A percentile compares a stretch with the other conserved stretches of the same genome.
Evolutionary conservation across 2,113 vertebrate species (phyloP).

Genomic region (Microtus ochrogaster): DNA sequence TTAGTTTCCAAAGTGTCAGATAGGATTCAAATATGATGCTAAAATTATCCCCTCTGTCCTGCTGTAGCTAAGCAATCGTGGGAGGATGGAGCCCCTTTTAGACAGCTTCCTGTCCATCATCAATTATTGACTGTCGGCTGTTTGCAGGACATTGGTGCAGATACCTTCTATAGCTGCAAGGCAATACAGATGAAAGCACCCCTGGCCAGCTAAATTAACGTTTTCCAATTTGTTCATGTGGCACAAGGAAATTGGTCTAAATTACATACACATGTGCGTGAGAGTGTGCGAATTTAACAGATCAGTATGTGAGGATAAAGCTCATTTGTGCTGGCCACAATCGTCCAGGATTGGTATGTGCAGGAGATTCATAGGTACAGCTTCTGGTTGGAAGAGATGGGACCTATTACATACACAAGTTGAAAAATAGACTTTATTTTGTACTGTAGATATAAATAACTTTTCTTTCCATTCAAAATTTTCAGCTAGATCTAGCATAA

Average conservation of each 20-base stretch:
- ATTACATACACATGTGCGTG: background rate
- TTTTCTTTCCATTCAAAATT: conserved; percentile 27
- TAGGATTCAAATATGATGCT: conserved; percentile 26
- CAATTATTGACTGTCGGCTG: background rate
- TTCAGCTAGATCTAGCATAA: background rate
- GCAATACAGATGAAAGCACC: background rate
- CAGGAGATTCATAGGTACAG: background rate
- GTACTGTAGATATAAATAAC: background rate
- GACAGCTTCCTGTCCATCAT: background rate
- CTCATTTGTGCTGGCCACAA: background rate
- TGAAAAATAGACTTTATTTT: background rate
- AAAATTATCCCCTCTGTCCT: conserved; percentile 38
- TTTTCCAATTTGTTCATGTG: background rate
- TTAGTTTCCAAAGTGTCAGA: conserved; percentile 32
- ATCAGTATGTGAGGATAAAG: background rate
- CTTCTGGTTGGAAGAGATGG: background rate
- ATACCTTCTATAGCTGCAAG: background rate
- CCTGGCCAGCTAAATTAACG: background rate
- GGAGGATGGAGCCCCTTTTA: background rate
- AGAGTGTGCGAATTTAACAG: background rate
- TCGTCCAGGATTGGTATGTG: background rate
- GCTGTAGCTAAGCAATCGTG: background rate
- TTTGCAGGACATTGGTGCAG: background rate
- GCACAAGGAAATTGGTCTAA: background rate
- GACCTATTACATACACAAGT: background rate